phyloP scores from a whole-genome alignment of 2,888 invertebrate genomes.

The Patella depressa region DNA sequence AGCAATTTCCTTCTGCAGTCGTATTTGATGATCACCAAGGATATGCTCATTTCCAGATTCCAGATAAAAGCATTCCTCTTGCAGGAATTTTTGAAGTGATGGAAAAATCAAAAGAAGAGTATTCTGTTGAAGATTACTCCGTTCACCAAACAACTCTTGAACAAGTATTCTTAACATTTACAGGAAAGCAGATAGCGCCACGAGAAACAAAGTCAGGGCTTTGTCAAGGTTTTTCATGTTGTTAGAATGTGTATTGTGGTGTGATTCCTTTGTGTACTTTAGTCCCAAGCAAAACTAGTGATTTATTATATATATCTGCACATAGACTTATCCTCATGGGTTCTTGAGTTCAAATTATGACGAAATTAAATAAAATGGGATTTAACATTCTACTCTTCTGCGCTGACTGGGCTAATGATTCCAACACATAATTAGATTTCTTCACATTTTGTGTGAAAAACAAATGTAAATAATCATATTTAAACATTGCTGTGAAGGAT shows the following conservation, averaged over 20 bases:
- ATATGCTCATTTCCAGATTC: slow-evolving; percentile 65
- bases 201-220: slow-evolving; percentile 32
- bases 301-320: too few species aligned
- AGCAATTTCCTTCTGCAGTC: slow-evolving; percentile 75
- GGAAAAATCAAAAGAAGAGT: slow-evolving; percentile 59
- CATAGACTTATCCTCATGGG: too few species aligned
- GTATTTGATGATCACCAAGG: slow-evolving; percentile 81
- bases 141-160: slow-evolving; percentile 70
- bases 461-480: too few species aligned
- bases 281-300: too few species aligned
- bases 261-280: too few species aligned
- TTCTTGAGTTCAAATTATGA: too few species aligned
- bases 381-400: too few species aligned
- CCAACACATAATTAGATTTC: too few species aligned
- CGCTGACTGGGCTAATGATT: too few species aligned
- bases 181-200: slow-evolving; percentile 56
- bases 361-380: too few species aligned
- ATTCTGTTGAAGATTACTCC: slow-evolving; percentile 67
- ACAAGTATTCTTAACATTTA: slow-evolving; percentile 73
- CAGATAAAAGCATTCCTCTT: slow-evolving; percentile 60
- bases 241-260: slow-evolving; percentile 18
- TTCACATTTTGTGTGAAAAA: too few species aligned
- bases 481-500: too few species aligned
- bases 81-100: slow-evolving; percentile 68
- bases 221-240: slow-evolving; percentile 21